Conservation (phyloP, 1,140 invertebrate genomes). For the Nixonia krombeini region DNA sequence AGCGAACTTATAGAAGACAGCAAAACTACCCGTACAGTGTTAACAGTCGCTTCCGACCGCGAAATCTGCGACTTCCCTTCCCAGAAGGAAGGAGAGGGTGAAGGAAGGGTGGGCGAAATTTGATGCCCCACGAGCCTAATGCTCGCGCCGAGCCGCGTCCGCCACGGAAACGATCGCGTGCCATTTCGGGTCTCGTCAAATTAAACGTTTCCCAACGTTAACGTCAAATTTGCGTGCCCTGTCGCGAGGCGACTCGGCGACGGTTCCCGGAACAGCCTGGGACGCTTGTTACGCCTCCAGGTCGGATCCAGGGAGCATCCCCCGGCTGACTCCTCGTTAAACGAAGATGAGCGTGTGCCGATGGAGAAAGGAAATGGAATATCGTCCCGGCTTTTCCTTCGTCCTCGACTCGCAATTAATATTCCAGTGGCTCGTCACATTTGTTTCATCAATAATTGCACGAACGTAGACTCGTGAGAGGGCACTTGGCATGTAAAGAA, state of each 20-base stretch:
- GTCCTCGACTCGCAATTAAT: conserved; percentile 47
- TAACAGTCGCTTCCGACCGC: background rate
- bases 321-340: too few relatives aligned
- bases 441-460: conserved; percentile 30
- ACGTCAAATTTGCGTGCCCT: conserved; percentile 68
- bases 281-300: conserved; percentile 45
- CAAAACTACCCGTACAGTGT: too few relatives aligned
- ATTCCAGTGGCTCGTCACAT: conserved; percentile 9
- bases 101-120: too few relatives aligned
- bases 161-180: conserved; percentile 58
- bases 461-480: conserved; percentile 23
- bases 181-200: conserved; percentile 59
- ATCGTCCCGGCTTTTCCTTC: too few relatives aligned
- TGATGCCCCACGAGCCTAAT: conserved; percentile 1
- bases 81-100: too few relatives aligned
- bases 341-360: too few relatives aligned
- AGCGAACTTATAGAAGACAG: too few relatives aligned
- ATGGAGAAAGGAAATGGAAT: too few relatives aligned
- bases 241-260: conserved; percentile 11
- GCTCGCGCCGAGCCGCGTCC: conserved; percentile 24
- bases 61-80: background rate
- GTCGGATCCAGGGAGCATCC: conserved; percentile 46
- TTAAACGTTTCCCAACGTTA: conserved; percentile 67
- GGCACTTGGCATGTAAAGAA: conserved; percentile 23
- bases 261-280: conserved; percentile 52